Percentiles rank a stretch among this genome's conserved stretches.
These are phyloP conservation scores for Caenorhabditis sp. DNA, from an alignment of 2,888 invertebrate species.

Conservation along the genomic window DNA sequence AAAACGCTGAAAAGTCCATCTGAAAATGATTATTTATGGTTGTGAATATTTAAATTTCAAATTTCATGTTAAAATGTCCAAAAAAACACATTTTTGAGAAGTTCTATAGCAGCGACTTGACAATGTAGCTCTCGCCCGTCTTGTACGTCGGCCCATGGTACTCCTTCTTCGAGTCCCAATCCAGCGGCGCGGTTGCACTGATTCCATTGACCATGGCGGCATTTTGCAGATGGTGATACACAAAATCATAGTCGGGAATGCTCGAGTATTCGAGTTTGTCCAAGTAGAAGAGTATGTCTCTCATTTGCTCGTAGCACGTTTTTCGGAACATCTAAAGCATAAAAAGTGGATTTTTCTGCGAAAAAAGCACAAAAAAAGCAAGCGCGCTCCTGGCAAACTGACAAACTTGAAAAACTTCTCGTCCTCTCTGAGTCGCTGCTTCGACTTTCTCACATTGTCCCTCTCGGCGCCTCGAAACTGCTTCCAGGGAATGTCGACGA, in stretches of 20 bases:
- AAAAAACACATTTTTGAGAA: too few species aligned
- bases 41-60: slow-evolving; percentile 39
- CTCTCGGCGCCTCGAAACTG: slow-evolving; percentile 44
- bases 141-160: slow-evolving; percentile 64
- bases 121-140: slow-evolving; percentile 44
- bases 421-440: slow-evolving; percentile 47
- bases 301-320: slow-evolving; percentile 50
- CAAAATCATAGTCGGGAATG: slow-evolving; percentile 69
- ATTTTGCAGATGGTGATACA: slow-evolving; percentile 30
- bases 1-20: slow-evolving; percentile 4
- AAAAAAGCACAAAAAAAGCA: background rate
- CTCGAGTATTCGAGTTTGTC: slow-evolving; percentile 56
- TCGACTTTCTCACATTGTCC: slow-evolving; percentile 32
- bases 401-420: slow-evolving; percentile 18
- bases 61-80: too few species aligned
- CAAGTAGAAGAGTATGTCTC: slow-evolving; percentile 53
- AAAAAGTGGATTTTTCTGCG: too few species aligned
- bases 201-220: slow-evolving; percentile 7
- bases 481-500: slow-evolving; percentile 66
- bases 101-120: slow-evolving; percentile 52
- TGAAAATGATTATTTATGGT: slow-evolving; percentile 24
- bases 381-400: background rate
- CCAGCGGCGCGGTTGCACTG: slow-evolving; percentile 20
- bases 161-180: slow-evolving; percentile 60
- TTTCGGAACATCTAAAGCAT: slow-evolving; percentile 54